Conservation (phyloP, 2,797 vertebrate genomes). For the Mionectes olivaceus region DNA sequence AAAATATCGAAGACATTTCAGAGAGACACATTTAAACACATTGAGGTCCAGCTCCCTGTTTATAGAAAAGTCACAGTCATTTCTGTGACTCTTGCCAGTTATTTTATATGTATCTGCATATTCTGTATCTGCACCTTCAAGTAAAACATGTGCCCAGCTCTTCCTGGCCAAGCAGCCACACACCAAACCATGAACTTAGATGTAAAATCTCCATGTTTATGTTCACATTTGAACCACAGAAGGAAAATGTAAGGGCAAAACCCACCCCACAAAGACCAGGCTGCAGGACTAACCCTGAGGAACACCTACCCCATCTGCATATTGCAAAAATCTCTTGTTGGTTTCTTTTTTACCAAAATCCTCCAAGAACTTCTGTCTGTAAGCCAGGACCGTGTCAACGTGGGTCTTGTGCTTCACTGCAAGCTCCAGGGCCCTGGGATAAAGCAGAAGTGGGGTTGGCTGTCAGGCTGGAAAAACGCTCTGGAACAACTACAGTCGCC, state of each 20-base stretch:
- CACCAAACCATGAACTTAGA: neutral
- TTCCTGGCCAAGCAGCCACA: neutral
- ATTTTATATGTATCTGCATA: neutral
- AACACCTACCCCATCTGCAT: constrained; percentile 89
- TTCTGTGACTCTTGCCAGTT: neutral
- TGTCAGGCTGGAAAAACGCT: constrained; percentile 12
- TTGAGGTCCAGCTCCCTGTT: neutral
- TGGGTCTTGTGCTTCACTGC: constrained; percentile 98
- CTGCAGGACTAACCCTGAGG: neutral
- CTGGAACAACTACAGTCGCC: neutral
- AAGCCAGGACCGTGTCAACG: constrained; percentile 96
- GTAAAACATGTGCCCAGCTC: neutral
- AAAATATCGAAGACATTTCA: neutral
- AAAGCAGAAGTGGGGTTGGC: constrained; percentile 15
- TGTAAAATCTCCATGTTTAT: neutral
- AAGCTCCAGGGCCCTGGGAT: constrained; percentile 91
- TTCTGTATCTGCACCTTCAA: neutral
- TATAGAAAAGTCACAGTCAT: neutral
- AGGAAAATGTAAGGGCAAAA: neutral
- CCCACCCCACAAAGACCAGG: neutral
- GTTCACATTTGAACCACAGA: neutral
- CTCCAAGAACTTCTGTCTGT: constrained; percentile 89
- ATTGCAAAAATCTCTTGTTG: constrained; percentile 93
- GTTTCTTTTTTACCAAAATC: constrained; percentile 92
- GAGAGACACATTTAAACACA: neutral